phyloP scores from a whole-genome alignment of 2,888 invertebrate species.

The Lasioglossum pauxillum region DNA sequence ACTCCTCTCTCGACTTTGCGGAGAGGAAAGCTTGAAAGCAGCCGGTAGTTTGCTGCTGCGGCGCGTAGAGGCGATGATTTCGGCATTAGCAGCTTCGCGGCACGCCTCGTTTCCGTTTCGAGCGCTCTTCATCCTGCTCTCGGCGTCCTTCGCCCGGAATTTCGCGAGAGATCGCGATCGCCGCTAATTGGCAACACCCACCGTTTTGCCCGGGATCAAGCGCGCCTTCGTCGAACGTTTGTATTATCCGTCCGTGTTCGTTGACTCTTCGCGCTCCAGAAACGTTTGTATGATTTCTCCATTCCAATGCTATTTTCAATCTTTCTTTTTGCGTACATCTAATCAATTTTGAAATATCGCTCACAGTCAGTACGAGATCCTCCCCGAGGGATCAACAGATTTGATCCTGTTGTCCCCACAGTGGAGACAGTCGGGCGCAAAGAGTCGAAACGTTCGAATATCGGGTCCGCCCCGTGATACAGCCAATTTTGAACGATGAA shows the following conservation, averaged over 20 bases:
- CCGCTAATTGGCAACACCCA: not conserved
- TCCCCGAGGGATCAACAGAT: not conserved
- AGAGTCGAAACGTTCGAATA: not conserved
- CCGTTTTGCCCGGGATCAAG: not conserved
- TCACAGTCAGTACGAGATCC: not conserved
- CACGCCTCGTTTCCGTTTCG: slow-evolving; percentile 25
- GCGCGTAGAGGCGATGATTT: not conserved
- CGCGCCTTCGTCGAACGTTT: not conserved
- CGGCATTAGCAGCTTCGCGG: slow-evolving; percentile 32
- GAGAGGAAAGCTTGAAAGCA: not conserved
- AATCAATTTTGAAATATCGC: not conserved
- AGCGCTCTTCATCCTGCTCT: slow-evolving; percentile 31
- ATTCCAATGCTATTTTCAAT: not conserved
- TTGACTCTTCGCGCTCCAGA: too few relatives aligned
- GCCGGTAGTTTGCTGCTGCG: not conserved
- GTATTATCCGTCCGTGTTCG: not conserved
- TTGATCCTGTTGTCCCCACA: not conserved
- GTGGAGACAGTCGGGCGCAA: not conserved
- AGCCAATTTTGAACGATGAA: not conserved
- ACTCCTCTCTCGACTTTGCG: not conserved
- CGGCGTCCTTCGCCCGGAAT: slow-evolving; percentile 7
- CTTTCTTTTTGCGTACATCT: not conserved
- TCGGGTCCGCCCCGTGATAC: not conserved
- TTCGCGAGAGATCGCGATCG: not conserved
- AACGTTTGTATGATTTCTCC: not conserved